Base-by-base conservation (phyloP, 2,797 vertebrate genomes). In the Sebastes hubbsi region DNA sequence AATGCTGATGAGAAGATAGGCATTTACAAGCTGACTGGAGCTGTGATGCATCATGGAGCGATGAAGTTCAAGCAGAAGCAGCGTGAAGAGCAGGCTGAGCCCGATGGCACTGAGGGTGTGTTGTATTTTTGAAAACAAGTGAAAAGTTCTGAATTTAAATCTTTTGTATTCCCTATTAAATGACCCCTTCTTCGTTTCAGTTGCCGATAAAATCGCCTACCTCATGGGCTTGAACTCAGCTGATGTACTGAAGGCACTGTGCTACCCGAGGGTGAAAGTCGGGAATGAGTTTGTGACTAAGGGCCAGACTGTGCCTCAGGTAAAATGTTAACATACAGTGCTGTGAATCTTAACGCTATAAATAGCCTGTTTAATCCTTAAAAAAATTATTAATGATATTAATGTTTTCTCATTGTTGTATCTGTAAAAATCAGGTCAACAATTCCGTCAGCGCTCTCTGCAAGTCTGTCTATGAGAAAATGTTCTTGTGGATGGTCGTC, bases 21-120 rank as follows among this genome's bases (percentile, higher is more conserved):
- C 80, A 97, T 98, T 68, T 98, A 96, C 87, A 98, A 97, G 80
- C 89, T 98, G 78, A 97, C 95, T 0, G 97, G 97, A 56, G 94
- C 95, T 1, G 95, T 95, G 79, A 95, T 97, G 96, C 97, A 98
- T 79, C 97, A 97, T 0, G 97, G 97, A 3, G 96, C 96, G 85
- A 93, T 98, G 96, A 98, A 97, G 87, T 98, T 98, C 71, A 98
- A 98, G 91, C 97, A 98, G 88, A 98, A 97, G 76, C 97, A 97
- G 81, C 94, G 97, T 22, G 97, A 97, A 72, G 97, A 97, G 81
- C 97, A 97, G 84, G 97, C 97, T n/a, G 97, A 97, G 88, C 97
- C 97, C 0, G 97, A 97, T 0, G 97, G 97, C 95, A 97, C 93
- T 6, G 97, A 97, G 95, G 96, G 97, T 81, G 95, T 18, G 59